Evolutionary conservation across 2,797 vertebrate genomes (phyloP), one percentile per base, ranked within the genome.

Genomic region (Tauraco hartlaubi): DNA sequence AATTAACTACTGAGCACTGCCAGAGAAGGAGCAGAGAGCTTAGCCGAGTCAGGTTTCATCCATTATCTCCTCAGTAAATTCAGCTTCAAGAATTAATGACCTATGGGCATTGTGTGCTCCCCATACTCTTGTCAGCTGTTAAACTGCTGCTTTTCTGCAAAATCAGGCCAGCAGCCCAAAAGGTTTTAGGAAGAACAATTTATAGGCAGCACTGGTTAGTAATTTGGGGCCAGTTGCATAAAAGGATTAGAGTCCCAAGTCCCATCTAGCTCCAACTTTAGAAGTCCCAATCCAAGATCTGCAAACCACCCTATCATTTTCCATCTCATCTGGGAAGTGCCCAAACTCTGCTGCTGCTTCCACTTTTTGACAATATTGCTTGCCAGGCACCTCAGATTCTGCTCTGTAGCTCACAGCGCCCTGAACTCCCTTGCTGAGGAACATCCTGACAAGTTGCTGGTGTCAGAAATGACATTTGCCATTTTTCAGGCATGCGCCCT

Each of bases 261-360:
- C 72, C 37, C 46, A 68, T 35, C 64, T 22, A 87, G 78, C 68
- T 91, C 81, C 82, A 88, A 7, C 79, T 90, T 92, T 28, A 80
- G 68, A 89, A 85, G 33, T 74, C 48, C 21, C 73, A 71, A 9
- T 15, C 91, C 79, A 92, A 78, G 83, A 88, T 33, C 35, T 68
- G 15, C 68, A 96, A 94, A 72, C 64, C 28, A 86, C 83, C 44
- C 94, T 85, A 62, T 92, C 73, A 92, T 93, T 91, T 95, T 79
- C 79, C 80, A 29, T 78, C 62, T 69, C 58, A 5, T 55, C 67
- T 93, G 85, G 88, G 73, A 92, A 83, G 46, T n/a, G 64, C 63
- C 67, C 46, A 51, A 72, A 55, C 69, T 75, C 62, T 5, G 55
- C 76, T 83, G 76, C 82, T 81, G 64, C 55, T 62, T 80, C 69